Base-by-base conservation (phyloP, 2,888 invertebrate species). In the Spisula solida region DNA sequence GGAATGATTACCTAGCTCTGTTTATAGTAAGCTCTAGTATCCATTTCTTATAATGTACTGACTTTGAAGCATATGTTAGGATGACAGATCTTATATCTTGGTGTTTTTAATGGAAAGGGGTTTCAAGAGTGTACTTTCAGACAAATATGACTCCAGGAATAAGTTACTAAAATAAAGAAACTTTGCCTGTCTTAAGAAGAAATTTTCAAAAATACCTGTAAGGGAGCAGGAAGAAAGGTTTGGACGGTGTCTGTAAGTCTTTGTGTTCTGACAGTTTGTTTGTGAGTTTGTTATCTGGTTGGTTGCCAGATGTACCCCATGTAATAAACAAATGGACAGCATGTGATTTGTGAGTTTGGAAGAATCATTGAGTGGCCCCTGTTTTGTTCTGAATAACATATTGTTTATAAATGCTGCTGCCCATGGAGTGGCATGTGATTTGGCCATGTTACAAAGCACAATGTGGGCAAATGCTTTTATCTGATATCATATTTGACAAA, bases 201-300 rank as follows among this genome's bases (percentile, higher is more conserved):
- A 2, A 41, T 41, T 41, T 41, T 41, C 8, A 41, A 41, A 5
- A 2, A 41, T 41, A 41, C 41, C 41, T 41, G 41, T 41, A 8
- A 8, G 41, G 41, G 2, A 41, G n/a, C 10, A 25, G n/a, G 60
- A 66, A 25, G 60, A 66, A 25, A n/a, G 56, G 20, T 18, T 1
- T 56, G 16, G 60, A 25, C 25, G 60, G 60, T 66, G n/a, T 66
- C n/a, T 66, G 60, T 66, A 25, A n/a, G 10, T 60, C 60, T 60
- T 20, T 60, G 60, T 60, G 60, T 60, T 60, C 60, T 66, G 60
- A 66, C 60, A 66, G 60, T 66, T 6, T 66, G 60, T 66, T 66
- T 66, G 60, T 66, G 25, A n/a, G 25, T 66, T 25, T 66, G 25
- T 5, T 66, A 66, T 66, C 60, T 66, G 60, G 60, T 66, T 66